These are phyloP conservation scores for Chitala chitala DNA, from an alignment of 2,113 vertebrate species.

Conservation along the genomic window DNA sequence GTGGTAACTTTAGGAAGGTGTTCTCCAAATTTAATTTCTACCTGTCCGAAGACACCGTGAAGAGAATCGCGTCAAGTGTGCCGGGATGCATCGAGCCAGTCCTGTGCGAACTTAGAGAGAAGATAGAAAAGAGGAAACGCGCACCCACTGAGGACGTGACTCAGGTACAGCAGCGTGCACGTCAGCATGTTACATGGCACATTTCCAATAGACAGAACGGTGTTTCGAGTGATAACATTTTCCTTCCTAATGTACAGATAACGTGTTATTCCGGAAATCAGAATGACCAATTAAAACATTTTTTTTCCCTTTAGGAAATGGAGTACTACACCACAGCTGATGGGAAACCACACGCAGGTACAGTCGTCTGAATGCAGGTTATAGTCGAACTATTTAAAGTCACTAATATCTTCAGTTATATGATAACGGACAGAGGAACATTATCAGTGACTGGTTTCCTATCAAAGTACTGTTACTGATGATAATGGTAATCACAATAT, in stretches of 20 bases:
- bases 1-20: slow-evolving; percentile 58
- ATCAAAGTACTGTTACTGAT: too few relatives aligned
- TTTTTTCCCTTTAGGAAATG: slow-evolving; percentile 36
- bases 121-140: slow-evolving; percentile 51
- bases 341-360: slow-evolving; percentile 37
- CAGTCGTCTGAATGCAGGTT: neutral
- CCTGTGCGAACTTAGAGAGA: slow-evolving; percentile 53
- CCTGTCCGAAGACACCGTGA: slow-evolving; percentile 56
- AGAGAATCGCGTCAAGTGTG: slow-evolving; percentile 50
- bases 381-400: neutral
- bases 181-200: neutral
- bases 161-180: neutral
- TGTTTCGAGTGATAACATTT: neutral
- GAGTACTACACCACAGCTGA: slow-evolving; percentile 40
- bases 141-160: slow-evolving; percentile 19
- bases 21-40: slow-evolving; percentile 64
- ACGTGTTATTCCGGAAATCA: too few relatives aligned
- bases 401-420: too few relatives aligned
- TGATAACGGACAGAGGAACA: too few relatives aligned
- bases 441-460: too few relatives aligned
- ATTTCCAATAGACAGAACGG: neutral
- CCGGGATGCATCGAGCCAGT: slow-evolving; percentile 59
- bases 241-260: too few relatives aligned
- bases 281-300: too few relatives aligned
- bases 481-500: too few relatives aligned